A percentile compares a stretch with the other conserved stretches of the same genome.
These are phyloP conservation scores for Dicaeum eximium DNA, from an alignment of 2,113 vertebrate genomes.

Conservation along the genomic window DNA sequence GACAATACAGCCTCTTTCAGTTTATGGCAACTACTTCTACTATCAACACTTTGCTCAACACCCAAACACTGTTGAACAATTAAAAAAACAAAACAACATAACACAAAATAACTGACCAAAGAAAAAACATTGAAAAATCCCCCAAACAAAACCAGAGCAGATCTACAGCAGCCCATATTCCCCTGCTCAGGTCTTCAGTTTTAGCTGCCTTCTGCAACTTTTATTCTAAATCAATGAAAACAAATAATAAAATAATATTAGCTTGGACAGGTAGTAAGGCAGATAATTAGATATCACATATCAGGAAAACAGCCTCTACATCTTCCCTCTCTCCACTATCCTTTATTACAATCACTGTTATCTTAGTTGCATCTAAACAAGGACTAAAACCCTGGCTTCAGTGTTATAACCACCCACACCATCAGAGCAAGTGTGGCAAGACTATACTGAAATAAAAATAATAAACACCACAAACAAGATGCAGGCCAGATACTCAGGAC, in stretches of 20 bases:
- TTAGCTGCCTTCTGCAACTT: not conserved
- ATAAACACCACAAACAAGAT: not conserved
- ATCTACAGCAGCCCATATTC: not conserved
- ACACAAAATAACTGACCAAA: not conserved
- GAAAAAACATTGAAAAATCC: fast-evolving
- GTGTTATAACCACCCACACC: not conserved
- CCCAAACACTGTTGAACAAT: not conserved
- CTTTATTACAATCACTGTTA: not conserved
- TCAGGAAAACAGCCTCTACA: not conserved
- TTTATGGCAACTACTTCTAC: not conserved
- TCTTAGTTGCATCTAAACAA: not conserved
- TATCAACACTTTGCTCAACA: not conserved
- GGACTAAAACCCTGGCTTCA: not conserved
- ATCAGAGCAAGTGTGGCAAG: not conserved
- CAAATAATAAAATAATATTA: not conserved
- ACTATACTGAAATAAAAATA: not conserved
- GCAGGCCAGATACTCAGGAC: not conserved
- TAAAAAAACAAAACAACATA: not conserved
- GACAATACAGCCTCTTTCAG: not conserved
- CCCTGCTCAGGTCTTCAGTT: not conserved
- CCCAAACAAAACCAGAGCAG: not conserved
- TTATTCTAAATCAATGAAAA: not conserved
- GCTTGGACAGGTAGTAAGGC: not conserved
- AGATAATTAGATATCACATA: not conserved
- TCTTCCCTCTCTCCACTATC: not conserved